Evolutionary conservation across 2,888 invertebrate species (phyloP).

Genomic region (Prosopocoilus inquinatus): DNA sequence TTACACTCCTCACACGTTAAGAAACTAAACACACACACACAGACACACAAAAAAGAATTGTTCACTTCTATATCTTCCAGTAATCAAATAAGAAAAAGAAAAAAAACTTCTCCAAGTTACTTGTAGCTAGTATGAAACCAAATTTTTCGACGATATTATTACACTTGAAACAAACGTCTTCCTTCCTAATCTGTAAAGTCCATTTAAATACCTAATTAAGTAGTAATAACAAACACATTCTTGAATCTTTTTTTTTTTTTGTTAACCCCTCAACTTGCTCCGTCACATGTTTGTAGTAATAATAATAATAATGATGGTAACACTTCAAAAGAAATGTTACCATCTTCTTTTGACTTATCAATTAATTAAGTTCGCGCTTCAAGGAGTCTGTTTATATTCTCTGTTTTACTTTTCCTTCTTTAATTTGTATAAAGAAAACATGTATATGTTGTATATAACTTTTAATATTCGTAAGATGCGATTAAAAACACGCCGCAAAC

Average conservation of each 20-base stretch:
- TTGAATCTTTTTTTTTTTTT: conserved; percentile 3
- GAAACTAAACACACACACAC: too few species aligned
- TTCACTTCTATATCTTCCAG: too few species aligned
- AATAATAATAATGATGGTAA: too few species aligned
- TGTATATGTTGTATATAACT: conserved; percentile 19
- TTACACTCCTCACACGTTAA: too few species aligned
- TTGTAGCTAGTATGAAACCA: conserved; percentile 19
- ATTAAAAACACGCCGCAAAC: neutral
- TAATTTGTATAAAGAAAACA: conserved; percentile 1
- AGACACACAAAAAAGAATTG: too few species aligned
- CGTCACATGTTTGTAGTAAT: conserved; percentile 11
- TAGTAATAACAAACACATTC: conserved; percentile 2
- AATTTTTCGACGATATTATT: conserved; percentile 16
- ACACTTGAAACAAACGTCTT: conserved; percentile 9
- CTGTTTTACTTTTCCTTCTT: conserved; percentile 6
- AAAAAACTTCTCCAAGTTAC: conserved; percentile 5
- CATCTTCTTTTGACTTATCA: too few species aligned
- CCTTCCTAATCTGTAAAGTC: conserved; percentile 7
- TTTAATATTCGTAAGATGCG: conserved; percentile 6
- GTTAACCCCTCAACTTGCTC: conserved; percentile 8
- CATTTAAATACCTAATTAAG: conserved; percentile 8
- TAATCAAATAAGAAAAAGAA: too few species aligned
- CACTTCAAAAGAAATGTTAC: too few species aligned
- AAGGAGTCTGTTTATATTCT: too few species aligned
- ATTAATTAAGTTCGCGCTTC: too few species aligned